Base-by-base conservation (phyloP, 2,888 invertebrate genomes). In the Drosophila suboccidentalis region DNA sequence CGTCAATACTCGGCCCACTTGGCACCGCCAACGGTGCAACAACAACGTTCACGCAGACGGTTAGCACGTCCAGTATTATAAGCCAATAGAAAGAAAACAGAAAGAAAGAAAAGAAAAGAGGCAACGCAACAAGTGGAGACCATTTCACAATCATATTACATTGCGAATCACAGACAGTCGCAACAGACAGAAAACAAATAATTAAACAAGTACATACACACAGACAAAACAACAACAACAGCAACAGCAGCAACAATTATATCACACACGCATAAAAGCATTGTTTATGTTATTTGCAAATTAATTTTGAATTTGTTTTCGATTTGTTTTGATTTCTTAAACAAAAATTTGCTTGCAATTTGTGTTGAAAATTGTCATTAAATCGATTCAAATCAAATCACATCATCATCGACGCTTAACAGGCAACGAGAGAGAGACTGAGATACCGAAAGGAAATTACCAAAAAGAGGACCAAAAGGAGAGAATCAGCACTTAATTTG, bases 41-140 rank as follows among this genome's bases (percentile, higher is more conserved):
- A 93, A 73, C 94, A 93, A 73, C 92, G 94, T 82, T 94, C 94
- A 71, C 94, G 93, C 90, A 93, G 95, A 90, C 94, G 95, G 87
- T 93, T 93, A 93, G 93, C 89, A 84, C 85, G 87, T 57, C 76
- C 75, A 67, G 71, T 76, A 78, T 71, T 76, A 66, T 87, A 89
- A 62, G 47, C 58, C n/a, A n/a, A n/a, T n/a, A 43, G 44, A 72
- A 43, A 58, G 39, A 29, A 38, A 49, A 43, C 5, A 53, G 13
- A 26, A 41, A 15, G 54, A 46, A 44, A 22, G 9, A 50, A 63
- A 49, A 49, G 34, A 43, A 63, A 49, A 49, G 34, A 43, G 57
- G 13, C 32, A 59, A 57, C 58, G 32, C 65, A 43, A 59, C 61
- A 51, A 65, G 54, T 63, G 74, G 78, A 62, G 46, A 66, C 46